Percentiles rank a stretch among this genome's conserved stretches.
Evolutionary conservation across 2,888 invertebrate species (phyloP).

Genomic region (Pristionchus mayeri): DNA sequence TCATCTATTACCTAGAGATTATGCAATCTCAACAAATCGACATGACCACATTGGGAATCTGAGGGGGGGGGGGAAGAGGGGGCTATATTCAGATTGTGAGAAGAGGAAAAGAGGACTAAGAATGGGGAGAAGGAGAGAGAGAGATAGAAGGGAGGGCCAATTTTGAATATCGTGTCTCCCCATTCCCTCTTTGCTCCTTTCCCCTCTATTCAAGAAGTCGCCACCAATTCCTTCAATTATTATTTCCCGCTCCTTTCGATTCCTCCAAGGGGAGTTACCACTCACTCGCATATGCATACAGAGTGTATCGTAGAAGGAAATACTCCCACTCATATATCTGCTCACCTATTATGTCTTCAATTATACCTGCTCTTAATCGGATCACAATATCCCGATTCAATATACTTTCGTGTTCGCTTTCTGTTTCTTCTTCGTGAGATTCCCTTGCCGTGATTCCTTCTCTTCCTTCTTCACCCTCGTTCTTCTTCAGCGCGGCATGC

Average conservation of each 20-base stretch:
- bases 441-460: not conserved
- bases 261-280: not conserved
- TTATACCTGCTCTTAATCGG: not conserved
- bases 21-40: not conserved
- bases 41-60: not conserved
- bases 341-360: not conserved
- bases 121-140: slow-evolving; percentile 8
- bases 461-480: slow-evolving; percentile 8
- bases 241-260: slow-evolving; percentile 13
- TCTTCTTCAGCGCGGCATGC: not conserved
- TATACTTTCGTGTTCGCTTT: no score
- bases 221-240: slow-evolving; percentile 43
- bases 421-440: not conserved
- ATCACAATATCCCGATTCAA: no score
- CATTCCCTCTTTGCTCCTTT: slow-evolving; percentile 27
- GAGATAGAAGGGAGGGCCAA: slow-evolving; percentile 18
- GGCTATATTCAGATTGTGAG: slow-evolving; percentile 16
- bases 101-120: not conserved
- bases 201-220: slow-evolving; percentile 37
- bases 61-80: no score
- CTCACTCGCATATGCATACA: slow-evolving; percentile 25
- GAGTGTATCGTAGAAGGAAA: not conserved
- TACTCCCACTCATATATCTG: not conserved
- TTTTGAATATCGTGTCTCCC: slow-evolving; percentile 39
- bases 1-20: not conserved